Evolutionary conservation across 2,113 vertebrate genomes (phyloP), one percentile per base, ranked within the genome.

Genomic region (Himantopus leucocephalus): DNA sequence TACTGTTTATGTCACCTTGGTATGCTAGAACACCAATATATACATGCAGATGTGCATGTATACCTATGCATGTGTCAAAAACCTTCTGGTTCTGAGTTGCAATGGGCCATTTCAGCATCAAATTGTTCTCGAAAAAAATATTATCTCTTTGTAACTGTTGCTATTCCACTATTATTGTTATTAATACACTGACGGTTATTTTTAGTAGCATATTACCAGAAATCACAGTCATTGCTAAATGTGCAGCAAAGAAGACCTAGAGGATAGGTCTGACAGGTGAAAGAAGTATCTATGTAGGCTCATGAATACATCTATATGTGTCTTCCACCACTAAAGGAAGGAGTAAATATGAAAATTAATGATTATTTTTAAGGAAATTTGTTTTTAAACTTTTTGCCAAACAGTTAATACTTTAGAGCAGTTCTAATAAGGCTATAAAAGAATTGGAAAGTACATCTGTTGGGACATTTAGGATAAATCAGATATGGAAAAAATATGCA

Each of bases 401-500:
- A 22, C 8, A 22, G 3, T 17, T 79, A 68, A 37, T 83, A 35
- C 4, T 86, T 56, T 4, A 13, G 8, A 56, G 13, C 18, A 64
- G 23, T 68, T 85, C 19, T 88, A 55, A 29, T 15, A 78, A 72
- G 20, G 20, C 43, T 75, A 2, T 67, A n/a, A 37, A 87, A 81
- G 22, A 71, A 37, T 14, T 55, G 60, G 29, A 37, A 85, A 59
- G 26, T 45, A 9, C 8, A 3, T 78, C 9, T 0, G 1, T n/a
- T 81, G 22, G 10, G 37, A 59, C 10, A 10, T 66, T 59, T 48
- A 39, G 24, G 63, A 56, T 72, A 55, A 56, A 75, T 59, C 24
- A 55, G 27, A 9, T 53, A 14, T 0, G 6, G 77, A 14, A 79
- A 71, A 80, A 72, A 39, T 63, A 45, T 0, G 0, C 13, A 30